Evolutionary conservation across 2,888 invertebrate genomes (phyloP).

Genomic region (Scelioninae gen. 2): DNA sequence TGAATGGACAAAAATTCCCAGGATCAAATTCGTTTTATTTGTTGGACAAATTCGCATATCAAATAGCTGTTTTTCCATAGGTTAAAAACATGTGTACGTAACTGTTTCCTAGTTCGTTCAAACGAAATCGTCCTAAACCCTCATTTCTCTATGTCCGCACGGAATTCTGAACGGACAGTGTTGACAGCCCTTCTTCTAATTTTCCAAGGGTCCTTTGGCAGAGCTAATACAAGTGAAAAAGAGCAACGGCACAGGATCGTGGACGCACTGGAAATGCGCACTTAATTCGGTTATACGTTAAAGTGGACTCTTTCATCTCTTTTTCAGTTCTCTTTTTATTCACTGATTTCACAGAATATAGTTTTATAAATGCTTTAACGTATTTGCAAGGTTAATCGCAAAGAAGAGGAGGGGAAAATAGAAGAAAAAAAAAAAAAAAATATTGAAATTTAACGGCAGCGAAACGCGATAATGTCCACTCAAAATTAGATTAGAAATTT

Average conservation of each 20-base stretch:
- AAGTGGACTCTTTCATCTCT: slow-evolving; percentile 59
- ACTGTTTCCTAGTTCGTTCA: slow-evolving; percentile 28
- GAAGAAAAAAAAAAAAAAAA: no score
- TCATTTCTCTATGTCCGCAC: slow-evolving; percentile 36
- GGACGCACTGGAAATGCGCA: slow-evolving; percentile 66
- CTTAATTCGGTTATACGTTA: slow-evolving; percentile 68
- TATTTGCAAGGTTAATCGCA: slow-evolving; percentile 20
- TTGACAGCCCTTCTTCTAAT: slow-evolving; percentile 59
- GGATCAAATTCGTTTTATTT: no score
- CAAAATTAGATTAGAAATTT: no score
- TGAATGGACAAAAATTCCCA: no score
- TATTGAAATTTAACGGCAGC: no score
- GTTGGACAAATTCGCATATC: slow-evolving; percentile 36
- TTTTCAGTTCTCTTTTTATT: slow-evolving; percentile 51
- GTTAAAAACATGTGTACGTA: slow-evolving; percentile 31
- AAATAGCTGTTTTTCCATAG: slow-evolving; percentile 30
- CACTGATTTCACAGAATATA: slow-evolving; percentile 52
- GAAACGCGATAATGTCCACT: no score
- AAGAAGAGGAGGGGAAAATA: no score
- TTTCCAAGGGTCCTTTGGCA: slow-evolving; percentile 56
- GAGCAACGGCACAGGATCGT: slow-evolving; percentile 45
- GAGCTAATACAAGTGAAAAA: slow-evolving; percentile 57
- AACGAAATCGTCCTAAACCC: slow-evolving; percentile 42
- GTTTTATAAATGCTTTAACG: slow-evolving; percentile 40
- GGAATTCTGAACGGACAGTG: slow-evolving; percentile 55